These are phyloP conservation scores for Cyrtorhinus lividipennis DNA, from an alignment of 1,140 invertebrate species.

Conservation along the genomic window DNA sequence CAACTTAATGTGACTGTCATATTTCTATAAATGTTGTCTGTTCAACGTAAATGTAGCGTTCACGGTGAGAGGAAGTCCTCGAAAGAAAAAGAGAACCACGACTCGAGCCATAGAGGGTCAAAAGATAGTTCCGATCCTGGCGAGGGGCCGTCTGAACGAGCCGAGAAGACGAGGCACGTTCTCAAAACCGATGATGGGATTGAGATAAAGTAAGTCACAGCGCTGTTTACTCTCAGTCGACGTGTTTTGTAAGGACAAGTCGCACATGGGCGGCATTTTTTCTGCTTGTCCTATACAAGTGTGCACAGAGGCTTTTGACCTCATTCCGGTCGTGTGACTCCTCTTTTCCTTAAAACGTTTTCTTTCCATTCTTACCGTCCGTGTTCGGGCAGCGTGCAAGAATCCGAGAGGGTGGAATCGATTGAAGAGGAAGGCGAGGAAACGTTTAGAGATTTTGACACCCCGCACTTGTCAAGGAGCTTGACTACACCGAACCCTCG, in stretches of 20 bases:
- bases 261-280: too few species aligned
- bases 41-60: too few species aligned
- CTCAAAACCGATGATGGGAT: neutral
- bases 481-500: neutral
- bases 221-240: too few species aligned
- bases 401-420: neutral
- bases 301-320: too few species aligned
- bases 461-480: neutral
- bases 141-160: neutral
- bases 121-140: neutral
- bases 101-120: neutral
- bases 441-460: constrained; percentile 1
- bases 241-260: too few species aligned
- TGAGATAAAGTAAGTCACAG: constrained; percentile 4
- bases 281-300: too few species aligned
- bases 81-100: neutral
- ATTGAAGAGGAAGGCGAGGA: neutral
- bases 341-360: too few species aligned
- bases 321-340: too few species aligned
- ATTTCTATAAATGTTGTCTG: too few species aligned
- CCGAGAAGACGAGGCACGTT: neutral
- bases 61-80: neutral
- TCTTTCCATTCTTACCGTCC: too few species aligned
- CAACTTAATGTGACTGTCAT: too few species aligned
- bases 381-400: too few species aligned